These are phyloP conservation scores for Phortica magna DNA, from an alignment of 2,888 invertebrate genomes.

Conservation along the genomic window DNA sequence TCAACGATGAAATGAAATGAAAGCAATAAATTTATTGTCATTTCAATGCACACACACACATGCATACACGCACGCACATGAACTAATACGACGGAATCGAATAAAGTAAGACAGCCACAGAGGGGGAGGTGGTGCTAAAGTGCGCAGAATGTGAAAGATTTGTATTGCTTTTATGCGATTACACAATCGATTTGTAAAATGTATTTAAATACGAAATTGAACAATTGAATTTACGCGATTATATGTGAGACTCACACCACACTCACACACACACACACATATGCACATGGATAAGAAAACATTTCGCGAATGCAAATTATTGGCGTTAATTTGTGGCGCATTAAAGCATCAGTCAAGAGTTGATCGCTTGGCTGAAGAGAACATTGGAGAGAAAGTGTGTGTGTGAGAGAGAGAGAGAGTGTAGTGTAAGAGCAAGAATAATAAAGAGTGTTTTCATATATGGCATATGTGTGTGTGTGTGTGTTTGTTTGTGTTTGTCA, in stretches of 20 bases:
- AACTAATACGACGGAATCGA: too few relatives aligned
- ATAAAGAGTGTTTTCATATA: background rate
- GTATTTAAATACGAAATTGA: slow-evolving; percentile 41
- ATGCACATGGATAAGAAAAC: background rate
- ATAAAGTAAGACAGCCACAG: too few relatives aligned
- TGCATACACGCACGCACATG: slow-evolving; percentile 16
- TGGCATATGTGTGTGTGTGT: background rate
- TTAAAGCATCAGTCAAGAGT: background rate
- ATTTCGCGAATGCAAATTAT: slow-evolving; percentile 17
- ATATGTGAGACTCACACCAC: slow-evolving; percentile 9
- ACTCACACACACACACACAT: slow-evolving; percentile 22
- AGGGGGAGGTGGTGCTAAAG: background rate
- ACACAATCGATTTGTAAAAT: slow-evolving; percentile 55
- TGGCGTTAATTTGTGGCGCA: slow-evolving; percentile 18
- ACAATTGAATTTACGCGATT: slow-evolving; percentile 52
- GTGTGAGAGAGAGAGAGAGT: too few relatives aligned
- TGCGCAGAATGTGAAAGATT: background rate
- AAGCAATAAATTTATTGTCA: slow-evolving; percentile 48
- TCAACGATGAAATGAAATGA: background rate
- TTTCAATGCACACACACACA: slow-evolving; percentile 35
- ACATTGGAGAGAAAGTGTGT: too few relatives aligned
- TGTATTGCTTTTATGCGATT: slow-evolving; percentile 33
- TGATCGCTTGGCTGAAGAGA: too few relatives aligned
- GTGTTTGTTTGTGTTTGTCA: background rate
- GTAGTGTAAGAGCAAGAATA: background rate